These are phyloP conservation scores for Volucella bombylans DNA, from an alignment of 2,888 invertebrate species.

Conservation along the genomic window DNA sequence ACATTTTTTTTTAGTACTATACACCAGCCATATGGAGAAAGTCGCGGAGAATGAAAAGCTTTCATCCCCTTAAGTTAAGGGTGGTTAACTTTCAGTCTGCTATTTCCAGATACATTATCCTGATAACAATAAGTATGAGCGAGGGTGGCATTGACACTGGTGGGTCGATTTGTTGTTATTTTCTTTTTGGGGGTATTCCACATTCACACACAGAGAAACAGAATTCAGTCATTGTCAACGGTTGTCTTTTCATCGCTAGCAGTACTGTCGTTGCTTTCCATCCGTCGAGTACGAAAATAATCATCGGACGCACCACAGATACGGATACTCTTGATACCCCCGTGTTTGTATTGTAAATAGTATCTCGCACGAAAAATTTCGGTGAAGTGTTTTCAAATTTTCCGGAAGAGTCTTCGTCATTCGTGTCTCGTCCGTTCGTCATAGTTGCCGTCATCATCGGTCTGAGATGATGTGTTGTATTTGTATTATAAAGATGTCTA, in stretches of 20 bases:
- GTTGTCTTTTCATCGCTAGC: constrained; percentile 43
- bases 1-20: constrained; percentile 36
- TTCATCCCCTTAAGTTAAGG: constrained; percentile 21
- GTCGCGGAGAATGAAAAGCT: constrained; percentile 20
- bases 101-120: constrained; percentile 56
- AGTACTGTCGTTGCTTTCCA: constrained; percentile 55
- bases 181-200: constrained; percentile 46
- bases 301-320: constrained; percentile 40
- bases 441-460: constrained; percentile 44
- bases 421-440: constrained; percentile 57
- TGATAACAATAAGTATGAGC: constrained; percentile 27
- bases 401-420: constrained; percentile 53
- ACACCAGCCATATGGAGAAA: constrained; percentile 3
- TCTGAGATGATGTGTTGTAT: neutral
- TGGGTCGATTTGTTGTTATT: constrained; percentile 29
- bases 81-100: neutral
- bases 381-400: constrained; percentile 50
- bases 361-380: constrained; percentile 25
- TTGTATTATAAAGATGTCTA: constrained; percentile 34
- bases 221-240: constrained; percentile 52
- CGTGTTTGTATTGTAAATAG: too few species aligned
- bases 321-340: neutral
- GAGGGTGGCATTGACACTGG: constrained; percentile 29
- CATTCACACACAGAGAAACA: constrained; percentile 29
- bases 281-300: constrained; percentile 64